These are phyloP conservation scores for Drosophila kohkoa DNA, from an alignment of 1,140 invertebrate species.

Conservation along the genomic window DNA sequence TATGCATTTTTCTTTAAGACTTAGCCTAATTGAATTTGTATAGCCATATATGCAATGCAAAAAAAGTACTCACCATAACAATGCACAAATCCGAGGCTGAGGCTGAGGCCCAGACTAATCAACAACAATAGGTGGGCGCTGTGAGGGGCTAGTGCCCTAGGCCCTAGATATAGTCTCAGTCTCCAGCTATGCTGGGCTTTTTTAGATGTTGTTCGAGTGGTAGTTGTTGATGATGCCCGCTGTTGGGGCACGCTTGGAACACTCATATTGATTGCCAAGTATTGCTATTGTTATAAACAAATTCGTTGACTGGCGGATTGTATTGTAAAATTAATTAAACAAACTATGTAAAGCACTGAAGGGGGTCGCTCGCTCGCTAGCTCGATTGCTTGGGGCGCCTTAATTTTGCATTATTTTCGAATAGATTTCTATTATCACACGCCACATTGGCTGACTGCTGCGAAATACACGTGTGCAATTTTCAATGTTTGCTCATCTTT, in stretches of 20 bases:
- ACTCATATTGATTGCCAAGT: constrained; percentile 74
- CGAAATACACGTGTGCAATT: constrained; percentile 1
- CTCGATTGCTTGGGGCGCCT: constrained; percentile 29
- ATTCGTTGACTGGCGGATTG: constrained; percentile 45
- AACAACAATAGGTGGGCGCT: constrained; percentile 58
- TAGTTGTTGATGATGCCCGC: constrained; percentile 60
- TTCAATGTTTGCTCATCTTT: constrained; percentile 57
- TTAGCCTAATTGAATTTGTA: constrained; percentile 59
- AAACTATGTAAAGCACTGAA: constrained; percentile 61
- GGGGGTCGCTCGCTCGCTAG: constrained; percentile 11
- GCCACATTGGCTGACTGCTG: constrained; percentile 43
- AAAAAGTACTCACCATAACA: constrained; percentile 75
- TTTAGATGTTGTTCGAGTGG: constrained; percentile 45
- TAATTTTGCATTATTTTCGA: constrained; percentile 65
- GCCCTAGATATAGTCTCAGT: constrained; percentile 32
- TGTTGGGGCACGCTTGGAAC: constrained; percentile 70
- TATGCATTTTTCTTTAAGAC: constrained; percentile 32
- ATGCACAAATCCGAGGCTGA: constrained; percentile 66
- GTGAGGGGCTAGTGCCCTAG: constrained; percentile 36
- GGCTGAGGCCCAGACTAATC: constrained; percentile 68
- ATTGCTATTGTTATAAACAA: constrained; percentile 60
- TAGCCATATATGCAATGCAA: constrained; percentile 25
- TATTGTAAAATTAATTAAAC: constrained; percentile 77
- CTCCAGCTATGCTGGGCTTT: constrained; percentile 42
- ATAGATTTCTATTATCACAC: constrained; percentile 52